Percentiles rank a stretch among this genome's conserved stretches.
These are phyloP conservation scores for Acanthosoma haemorrhoidale DNA, from an alignment of 2,888 invertebrate genomes.

Conservation along the genomic window DNA sequence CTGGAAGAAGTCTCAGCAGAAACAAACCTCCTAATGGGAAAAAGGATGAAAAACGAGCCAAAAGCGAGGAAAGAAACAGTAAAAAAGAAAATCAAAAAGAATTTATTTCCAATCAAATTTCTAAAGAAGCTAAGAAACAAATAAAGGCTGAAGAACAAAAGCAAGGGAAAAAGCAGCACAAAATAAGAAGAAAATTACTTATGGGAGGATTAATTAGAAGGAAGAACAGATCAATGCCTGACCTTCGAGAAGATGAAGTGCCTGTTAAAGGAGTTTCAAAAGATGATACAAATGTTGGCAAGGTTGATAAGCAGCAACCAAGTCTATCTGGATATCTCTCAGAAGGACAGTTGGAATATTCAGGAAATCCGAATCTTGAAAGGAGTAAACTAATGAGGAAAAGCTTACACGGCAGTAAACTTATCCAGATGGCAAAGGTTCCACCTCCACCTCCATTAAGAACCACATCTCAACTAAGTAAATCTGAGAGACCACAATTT, in stretches of 20 bases:
- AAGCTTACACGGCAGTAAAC: conserved; percentile 80
- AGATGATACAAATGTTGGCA: conserved; percentile 48
- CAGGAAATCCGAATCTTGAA: conserved; percentile 74
- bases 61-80: conserved; percentile 81
- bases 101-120: conserved; percentile 40
- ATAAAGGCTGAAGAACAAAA: conserved; percentile 59
- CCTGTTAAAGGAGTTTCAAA: conserved; percentile 42
- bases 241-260: conserved; percentile 70
- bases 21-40: conserved; percentile 63
- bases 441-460: conserved; percentile 78
- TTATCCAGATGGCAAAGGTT: conserved; percentile 75
- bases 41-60: conserved; percentile 68
- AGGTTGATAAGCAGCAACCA: conserved; percentile 54
- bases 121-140: conserved; percentile 59
- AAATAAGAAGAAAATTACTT: conserved; percentile 75
- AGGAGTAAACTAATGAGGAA: conserved; percentile 82
- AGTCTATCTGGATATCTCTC: conserved; percentile 74
- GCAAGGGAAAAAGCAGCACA: conserved; percentile 81
- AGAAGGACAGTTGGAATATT: conserved; percentile 78
- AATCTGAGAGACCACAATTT: conserved; percentile 49
- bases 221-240: conserved; percentile 88
- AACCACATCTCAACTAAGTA: conserved; percentile 77
- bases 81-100: conserved; percentile 54
- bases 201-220: conserved; percentile 85
- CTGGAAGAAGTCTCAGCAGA: conserved; percentile 56